These are phyloP conservation scores for Sarcophaga caerulescens DNA, from an alignment of 2,888 invertebrate genomes.

Conservation along the genomic window DNA sequence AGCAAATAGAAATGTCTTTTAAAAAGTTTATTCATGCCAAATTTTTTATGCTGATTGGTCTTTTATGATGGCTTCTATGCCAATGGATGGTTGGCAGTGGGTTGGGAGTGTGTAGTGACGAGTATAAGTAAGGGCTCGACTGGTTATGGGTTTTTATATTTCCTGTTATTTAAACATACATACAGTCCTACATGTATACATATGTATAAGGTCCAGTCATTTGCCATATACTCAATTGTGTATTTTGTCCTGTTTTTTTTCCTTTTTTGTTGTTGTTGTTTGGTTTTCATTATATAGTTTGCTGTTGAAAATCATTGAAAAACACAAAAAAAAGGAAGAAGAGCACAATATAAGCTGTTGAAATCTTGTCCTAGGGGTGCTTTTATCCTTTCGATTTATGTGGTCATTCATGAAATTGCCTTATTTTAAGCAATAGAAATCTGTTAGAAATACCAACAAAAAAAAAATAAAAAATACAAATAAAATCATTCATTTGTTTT, in stretches of 20 bases:
- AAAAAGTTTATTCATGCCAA: conserved; percentile 62
- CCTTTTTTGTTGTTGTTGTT: not conserved
- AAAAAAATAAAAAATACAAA: not conserved
- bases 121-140: conserved; percentile 44
- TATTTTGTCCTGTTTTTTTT: not conserved
- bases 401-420: conserved; percentile 70
- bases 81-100: not conserved
- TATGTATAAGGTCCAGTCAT: conserved; percentile 22
- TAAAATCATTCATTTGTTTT: conserved; percentile 17
- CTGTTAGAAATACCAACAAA: conserved; percentile 20
- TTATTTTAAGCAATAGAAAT: conserved; percentile 61
- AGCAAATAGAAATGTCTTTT: conserved; percentile 57
- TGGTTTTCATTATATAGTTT: not conserved
- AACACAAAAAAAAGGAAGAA: conserved; percentile 22
- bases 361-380: conserved; percentile 65
- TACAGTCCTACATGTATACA: not conserved
- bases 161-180: not conserved
- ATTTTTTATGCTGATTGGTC: conserved; percentile 61
- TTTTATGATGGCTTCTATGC: conserved; percentile 51
- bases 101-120: conserved; percentile 5
- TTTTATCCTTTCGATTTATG: conserved; percentile 69
- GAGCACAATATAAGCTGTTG: conserved; percentile 55
- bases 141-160: conserved; percentile 47
- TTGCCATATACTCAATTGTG: conserved; percentile 29
- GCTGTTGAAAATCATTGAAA: not conserved